Base-by-base conservation (phyloP, 2,888 invertebrate species). In the Oxycera nigricornis region DNA sequence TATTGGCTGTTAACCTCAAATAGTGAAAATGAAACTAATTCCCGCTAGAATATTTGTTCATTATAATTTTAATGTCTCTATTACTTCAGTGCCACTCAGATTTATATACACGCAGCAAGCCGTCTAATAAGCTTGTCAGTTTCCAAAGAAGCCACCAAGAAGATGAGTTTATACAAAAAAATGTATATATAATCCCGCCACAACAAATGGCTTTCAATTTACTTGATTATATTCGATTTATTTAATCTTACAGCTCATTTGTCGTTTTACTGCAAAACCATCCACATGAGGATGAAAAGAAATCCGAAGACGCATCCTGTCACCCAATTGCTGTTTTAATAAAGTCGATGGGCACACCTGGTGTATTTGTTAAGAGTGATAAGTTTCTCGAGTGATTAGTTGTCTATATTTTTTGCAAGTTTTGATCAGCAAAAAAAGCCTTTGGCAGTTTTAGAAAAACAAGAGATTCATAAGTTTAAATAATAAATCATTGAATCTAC, bases 141-240 rank as follows among this genome's bases (percentile, higher is more conserved):
- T 24, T 28, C 2, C 14, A 17, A 65, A 65, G n/a, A 22, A 17
- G 50, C 2, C 17, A 14, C 67, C n/a, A 46, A 14, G 6, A 46
- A 17, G 46, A 46, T 11, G 46, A 46, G 3, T 17, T 14, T 46
- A 46, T 35, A 11, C 46, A 68, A 50, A 68, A 68, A 22, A 46
- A 7, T 17, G 46, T 46, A 46, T 35, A 11, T 50, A 68, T 68
- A 68, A 68, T 46, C 50, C 46, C 28, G 50, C 17, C 26, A 20
- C 28, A 7, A 68, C 24, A 68, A 68, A 68, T 68, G 26, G 50
- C 28, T 26, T 24, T 24, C 46, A 46, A 68, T 68, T 30, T 68
- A 26, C 28, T 68, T 68, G 46, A 68, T 68, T 46, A 68, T 26
- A 46, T 14, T 28, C 67, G 67, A 68, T 68, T 68, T 46, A 68